Base-by-base conservation (phyloP, 2,888 invertebrate genomes). In the Pegoplata infirma region DNA sequence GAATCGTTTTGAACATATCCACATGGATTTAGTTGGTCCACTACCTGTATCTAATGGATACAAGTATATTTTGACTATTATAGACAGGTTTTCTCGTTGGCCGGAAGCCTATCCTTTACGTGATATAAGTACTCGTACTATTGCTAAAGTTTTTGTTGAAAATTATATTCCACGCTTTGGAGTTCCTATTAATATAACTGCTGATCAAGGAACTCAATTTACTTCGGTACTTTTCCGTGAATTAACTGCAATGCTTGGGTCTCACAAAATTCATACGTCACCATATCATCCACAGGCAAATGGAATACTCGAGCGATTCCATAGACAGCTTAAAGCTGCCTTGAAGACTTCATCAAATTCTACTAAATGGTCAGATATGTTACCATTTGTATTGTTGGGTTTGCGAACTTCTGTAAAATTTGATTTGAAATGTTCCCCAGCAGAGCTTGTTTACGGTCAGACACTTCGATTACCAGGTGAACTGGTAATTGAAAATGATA, bases 121-220 rank as follows among this genome's bases (percentile, higher is more conserved):
- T 14, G 46, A 46, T 5, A 17, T 14, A 5, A 46, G 16, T 46
- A 5, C 46, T 2, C 32, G 5, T 32, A 14, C 14, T 16, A 7
- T 46, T 14, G 46, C 51, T 3, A 51, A 25, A 51, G n/a, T 25
- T n/a, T 51, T 51, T 51, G 23, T 51, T 12, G 51, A 51, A 7
- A 51, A 51, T 25, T 51, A 51, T 23, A 12, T 25, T n/a, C 25
- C 51, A 5, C 51, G 25, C 10, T 51, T 25, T 25, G 23, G 25
- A 3, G 51, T 25, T 1, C 51, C 51, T 14, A 21, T 25, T 51
- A 51, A 5, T 25, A 51, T 51, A 3, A 25, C 51, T 12, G 14
- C 25, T 19, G 51, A 51, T 25, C 51, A 51, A n/a, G 51, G 51
- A 14, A 51, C 51, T 51, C 51, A 51, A 14, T 51, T 51, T 25